Conservation (phyloP, 2,888 invertebrate species). For the Thyatira batis region DNA sequence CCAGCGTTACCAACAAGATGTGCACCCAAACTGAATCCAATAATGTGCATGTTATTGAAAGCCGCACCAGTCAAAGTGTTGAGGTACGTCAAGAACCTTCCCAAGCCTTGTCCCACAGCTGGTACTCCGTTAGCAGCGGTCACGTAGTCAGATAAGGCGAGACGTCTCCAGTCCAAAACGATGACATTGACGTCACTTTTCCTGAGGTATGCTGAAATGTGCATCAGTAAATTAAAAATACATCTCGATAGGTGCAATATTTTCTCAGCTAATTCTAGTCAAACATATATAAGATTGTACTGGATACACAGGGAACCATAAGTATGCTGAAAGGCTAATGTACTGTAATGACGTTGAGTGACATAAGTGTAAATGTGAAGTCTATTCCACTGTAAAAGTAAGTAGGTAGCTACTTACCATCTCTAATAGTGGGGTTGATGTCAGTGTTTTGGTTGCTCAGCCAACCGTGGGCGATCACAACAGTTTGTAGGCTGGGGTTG, state of each 20-base stretch:
- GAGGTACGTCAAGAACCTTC: conserved; percentile 55
- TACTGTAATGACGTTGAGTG: no score
- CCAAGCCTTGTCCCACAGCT: conserved; percentile 51
- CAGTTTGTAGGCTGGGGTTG: conserved; percentile 38
- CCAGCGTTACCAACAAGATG: conserved; percentile 66
- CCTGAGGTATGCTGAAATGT: conserved; percentile 40
- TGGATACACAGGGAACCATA: no score
- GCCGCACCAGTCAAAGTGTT: conserved; percentile 38
- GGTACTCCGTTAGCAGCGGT: conserved; percentile 51
- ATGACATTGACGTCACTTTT: conserved; percentile 54
- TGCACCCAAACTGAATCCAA: conserved; percentile 70
- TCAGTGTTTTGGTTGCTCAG: conserved; percentile 42
- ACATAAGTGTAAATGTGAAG: no score
- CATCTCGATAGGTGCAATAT: background rate
- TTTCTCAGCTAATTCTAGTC: no score
- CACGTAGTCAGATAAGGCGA: conserved; percentile 38
- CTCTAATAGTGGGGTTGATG: conserved; percentile 43
- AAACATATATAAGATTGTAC: no score
- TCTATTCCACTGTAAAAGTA: background rate
- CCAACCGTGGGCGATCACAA: conserved; percentile 60
- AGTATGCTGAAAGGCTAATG: no score
- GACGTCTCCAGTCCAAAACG: conserved; percentile 56
- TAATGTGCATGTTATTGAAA: conserved; percentile 48
- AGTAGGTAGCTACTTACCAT: conserved; percentile 11
- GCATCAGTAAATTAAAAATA: background rate